These are phyloP conservation scores for Tadarida brasiliensis DNA, from an alignment of 2,797 vertebrate genomes.

Conservation along the genomic window DNA sequence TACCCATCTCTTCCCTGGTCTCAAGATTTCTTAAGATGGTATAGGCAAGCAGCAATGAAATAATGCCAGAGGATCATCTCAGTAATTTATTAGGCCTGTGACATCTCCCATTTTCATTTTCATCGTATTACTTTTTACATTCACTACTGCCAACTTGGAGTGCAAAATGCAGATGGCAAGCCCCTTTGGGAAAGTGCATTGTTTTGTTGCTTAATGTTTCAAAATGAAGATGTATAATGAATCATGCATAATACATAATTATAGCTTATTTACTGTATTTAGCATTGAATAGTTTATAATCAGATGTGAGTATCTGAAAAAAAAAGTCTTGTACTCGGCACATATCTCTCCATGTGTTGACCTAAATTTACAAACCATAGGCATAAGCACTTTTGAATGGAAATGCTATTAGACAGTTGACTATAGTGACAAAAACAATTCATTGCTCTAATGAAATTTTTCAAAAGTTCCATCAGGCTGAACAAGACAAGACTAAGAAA, in stretches of 20 bases:
- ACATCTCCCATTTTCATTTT: conserved; percentile 47
- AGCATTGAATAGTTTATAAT: conserved; percentile 25
- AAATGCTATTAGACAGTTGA: conserved; percentile 67
- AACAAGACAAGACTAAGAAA: conserved; percentile 39
- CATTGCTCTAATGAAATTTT: conserved; percentile 1
- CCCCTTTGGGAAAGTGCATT: conserved; percentile 39
- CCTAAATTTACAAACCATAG: conserved; percentile 34
- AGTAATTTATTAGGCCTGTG: conserved; percentile 27
- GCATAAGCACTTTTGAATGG: conserved; percentile 4
- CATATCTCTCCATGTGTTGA: neutral
- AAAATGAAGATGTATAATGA: conserved; percentile 54
- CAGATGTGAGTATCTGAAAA: neutral
- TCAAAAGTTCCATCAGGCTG: neutral
- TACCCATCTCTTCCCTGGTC: neutral
- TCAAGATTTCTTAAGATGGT: neutral
- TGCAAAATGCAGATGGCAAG: conserved; percentile 45
- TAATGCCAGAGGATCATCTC: neutral
- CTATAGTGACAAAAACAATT: conserved; percentile 53
- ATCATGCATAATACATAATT: neutral
- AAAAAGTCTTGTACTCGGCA: neutral
- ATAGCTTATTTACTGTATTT: conserved; percentile 54
- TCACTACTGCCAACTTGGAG: neutral
- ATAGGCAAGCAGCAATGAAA: neutral
- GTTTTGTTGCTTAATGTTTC: conserved; percentile 50
- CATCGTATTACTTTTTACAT: conserved; percentile 44